phyloP scores from a whole-genome alignment of 2,113 vertebrate genomes.

The Pungitius pungitius region DNA sequence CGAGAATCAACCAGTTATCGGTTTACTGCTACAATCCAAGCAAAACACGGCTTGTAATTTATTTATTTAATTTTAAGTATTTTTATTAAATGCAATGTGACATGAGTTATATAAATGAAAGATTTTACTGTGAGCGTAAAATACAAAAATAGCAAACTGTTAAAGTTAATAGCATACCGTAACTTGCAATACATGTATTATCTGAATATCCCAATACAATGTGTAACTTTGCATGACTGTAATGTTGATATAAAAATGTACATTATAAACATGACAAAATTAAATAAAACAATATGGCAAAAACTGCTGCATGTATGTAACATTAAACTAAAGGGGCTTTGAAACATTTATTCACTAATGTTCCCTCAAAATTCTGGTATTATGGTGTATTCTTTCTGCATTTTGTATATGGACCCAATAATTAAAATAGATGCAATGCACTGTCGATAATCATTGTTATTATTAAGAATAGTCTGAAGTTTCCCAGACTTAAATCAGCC shows the following conservation, averaged over 20 bases:
- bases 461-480: neutral
- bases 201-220: neutral
- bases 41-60: neutral
- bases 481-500: neutral
- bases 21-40: neutral
- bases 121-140: conserved; percentile 8
- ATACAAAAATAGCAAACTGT: neutral
- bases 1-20: neutral
- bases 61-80: too few species aligned
- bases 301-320: neutral
- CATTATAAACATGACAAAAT: neutral
- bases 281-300: neutral
- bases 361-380: neutral
- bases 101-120: neutral
- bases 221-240: neutral
- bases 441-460: neutral
- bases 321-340: neutral
- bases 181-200: neutral
- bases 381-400: neutral
- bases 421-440: neutral
- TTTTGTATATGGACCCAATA: neutral
- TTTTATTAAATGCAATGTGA: conserved; percentile 16
- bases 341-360: neutral
- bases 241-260: neutral
- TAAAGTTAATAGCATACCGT: neutral